Evolutionary conservation across 2,113 vertebrate species (phyloP).

Genomic region (Malurus cyaneus): DNA sequence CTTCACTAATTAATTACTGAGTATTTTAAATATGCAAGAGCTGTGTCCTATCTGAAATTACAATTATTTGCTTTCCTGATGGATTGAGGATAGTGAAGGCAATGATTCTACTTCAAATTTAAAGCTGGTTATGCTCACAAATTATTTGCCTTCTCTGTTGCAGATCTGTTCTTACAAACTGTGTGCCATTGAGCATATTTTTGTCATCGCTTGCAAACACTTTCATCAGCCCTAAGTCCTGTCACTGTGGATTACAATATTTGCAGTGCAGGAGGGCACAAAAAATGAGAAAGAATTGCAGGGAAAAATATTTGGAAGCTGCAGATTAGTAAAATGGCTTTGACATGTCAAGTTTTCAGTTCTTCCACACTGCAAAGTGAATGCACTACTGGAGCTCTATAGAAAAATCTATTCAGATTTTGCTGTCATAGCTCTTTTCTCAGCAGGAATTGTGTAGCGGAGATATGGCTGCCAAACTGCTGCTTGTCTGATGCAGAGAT

Average conservation of each 20-base stretch:
- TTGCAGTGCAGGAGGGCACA: not conserved
- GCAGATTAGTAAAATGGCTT: not conserved
- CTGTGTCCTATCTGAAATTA: not conserved
- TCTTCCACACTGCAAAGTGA: not conserved
- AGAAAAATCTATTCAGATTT: not conserved
- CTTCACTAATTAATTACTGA: not conserved
- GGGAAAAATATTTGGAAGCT: not conserved
- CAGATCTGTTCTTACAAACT: slow-evolving; percentile 8
- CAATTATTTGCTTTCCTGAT: not conserved
- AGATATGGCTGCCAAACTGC: not conserved
- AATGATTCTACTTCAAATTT: slow-evolving; percentile 16
- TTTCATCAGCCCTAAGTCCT: not conserved
- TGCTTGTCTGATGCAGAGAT: not conserved
- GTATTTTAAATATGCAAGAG: not conserved
- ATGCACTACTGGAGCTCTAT: not conserved
- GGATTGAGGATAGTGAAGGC: not conserved
- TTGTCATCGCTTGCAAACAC: slow-evolving; percentile 26
- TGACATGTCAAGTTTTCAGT: not conserved
- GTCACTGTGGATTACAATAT: not conserved
- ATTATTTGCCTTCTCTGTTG: not conserved
- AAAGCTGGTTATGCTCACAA: slow-evolving; percentile 35
- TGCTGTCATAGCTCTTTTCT: not conserved
- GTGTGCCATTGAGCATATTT: slow-evolving; percentile 27
- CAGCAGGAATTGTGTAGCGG: not conserved
- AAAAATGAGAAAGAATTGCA: not conserved